Percentiles rank a stretch among this genome's conserved stretches.
These are phyloP conservation scores for Rynchops niger DNA, from an alignment of 2,113 vertebrate genomes.

Conservation along the genomic window DNA sequence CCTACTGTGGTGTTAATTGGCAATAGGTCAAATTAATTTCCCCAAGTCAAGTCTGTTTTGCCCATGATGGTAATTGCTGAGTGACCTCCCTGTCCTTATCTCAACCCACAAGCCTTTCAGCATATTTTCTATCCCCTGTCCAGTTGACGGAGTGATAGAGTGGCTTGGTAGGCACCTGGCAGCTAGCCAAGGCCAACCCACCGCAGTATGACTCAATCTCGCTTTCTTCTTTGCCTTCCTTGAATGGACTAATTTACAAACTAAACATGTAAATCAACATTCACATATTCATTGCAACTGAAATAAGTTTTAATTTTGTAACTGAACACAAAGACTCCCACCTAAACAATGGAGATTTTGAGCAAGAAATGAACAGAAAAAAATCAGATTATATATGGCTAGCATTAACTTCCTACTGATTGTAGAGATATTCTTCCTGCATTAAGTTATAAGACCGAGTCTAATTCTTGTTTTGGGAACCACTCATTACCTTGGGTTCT, in stretches of 20 bases:
- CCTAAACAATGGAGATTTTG: not conserved
- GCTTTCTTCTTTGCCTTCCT: not conserved
- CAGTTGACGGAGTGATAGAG: not conserved
- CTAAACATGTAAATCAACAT: not conserved
- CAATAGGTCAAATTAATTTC: not conserved
- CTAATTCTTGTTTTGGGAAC: not conserved
- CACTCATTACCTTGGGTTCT: not conserved
- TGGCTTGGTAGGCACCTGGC: not conserved
- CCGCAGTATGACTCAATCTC: not conserved
- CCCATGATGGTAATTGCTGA: not conserved
- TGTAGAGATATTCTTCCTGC: not conserved
- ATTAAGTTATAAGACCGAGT: not conserved
- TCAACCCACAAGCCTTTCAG: not conserved
- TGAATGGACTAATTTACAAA: not conserved
- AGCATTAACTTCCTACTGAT: not conserved
- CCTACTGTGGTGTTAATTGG: not conserved
- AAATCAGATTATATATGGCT: not conserved
- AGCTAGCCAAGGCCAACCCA: not conserved
- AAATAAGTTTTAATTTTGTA: not conserved
- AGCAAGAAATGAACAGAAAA: not conserved
- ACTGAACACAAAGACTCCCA: not conserved
- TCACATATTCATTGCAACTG: not conserved
- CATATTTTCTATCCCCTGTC: not conserved
- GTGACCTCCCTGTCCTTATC: not conserved
- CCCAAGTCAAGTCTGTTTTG: not conserved